These are phyloP conservation scores for Philaethria dido DNA, from an alignment of 2,888 invertebrate genomes.

Conservation along the genomic window DNA sequence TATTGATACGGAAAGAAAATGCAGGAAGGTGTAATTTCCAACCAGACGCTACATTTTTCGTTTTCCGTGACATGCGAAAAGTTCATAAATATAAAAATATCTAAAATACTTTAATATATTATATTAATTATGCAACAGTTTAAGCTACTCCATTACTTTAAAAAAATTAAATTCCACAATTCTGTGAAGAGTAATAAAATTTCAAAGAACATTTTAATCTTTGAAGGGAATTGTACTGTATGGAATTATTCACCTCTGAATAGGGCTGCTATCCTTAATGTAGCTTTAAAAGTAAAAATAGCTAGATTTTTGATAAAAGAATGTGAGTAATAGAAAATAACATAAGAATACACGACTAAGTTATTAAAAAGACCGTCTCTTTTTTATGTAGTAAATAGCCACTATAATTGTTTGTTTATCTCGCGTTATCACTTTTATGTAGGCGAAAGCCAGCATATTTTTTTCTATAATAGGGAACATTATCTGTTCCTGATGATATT, in stretches of 20 bases:
- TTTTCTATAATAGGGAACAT: no score
- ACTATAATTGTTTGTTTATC: neutral
- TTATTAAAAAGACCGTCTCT: no score
- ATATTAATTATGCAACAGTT: neutral
- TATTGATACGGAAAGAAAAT: no score
- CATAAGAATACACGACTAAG: no score
- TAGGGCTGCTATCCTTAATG: conserved; percentile 1
- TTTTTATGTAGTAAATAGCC: neutral
- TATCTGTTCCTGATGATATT: no score
- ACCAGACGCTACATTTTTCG: no score
- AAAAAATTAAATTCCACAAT: neutral
- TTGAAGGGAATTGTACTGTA: conserved; percentile 1
- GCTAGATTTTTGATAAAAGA: no score
- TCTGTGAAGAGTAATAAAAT: neutral
- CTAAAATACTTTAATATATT: neutral
- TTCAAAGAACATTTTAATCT: conserved; percentile 23
- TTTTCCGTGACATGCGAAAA: no score
- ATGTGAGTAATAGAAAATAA: no score
- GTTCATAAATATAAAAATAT: no score
- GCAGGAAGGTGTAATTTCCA: no score
- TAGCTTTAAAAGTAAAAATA: neutral
- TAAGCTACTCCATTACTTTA: neutral
- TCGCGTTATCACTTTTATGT: neutral
- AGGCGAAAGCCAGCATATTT: neutral
- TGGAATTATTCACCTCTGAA: conserved; percentile 9